phyloP scores from a whole-genome alignment of 2,888 invertebrate species.

The Salpingus planirostris region DNA sequence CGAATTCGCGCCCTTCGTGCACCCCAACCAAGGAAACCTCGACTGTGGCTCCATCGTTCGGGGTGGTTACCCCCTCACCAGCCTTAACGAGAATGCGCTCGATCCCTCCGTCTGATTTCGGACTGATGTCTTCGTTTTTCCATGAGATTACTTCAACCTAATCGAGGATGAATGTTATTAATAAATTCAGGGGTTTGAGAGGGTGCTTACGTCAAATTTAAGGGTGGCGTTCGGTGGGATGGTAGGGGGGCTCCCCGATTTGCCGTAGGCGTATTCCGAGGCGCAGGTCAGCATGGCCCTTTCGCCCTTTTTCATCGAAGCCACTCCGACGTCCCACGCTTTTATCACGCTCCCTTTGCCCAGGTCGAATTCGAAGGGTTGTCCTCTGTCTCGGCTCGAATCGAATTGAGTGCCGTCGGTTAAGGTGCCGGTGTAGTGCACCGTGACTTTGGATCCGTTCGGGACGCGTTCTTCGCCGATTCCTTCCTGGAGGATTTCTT shows the following conservation, averaged over 20 bases:
- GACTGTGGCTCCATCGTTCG: constrained; percentile 75
- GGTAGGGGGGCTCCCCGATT: constrained; percentile 70
- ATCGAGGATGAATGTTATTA: constrained; percentile 15
- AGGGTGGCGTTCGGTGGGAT: constrained; percentile 85
- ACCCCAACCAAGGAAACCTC: constrained; percentile 67
- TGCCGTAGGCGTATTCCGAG: constrained; percentile 87
- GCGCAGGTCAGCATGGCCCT: constrained; percentile 74
- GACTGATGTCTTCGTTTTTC: constrained; percentile 83
- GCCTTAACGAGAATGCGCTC: constrained; percentile 58
- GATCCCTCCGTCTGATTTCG: constrained; percentile 75
- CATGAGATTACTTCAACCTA: constrained; percentile 83
- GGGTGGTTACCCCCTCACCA: constrained; percentile 64
- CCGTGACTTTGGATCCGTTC: constrained; percentile 55
- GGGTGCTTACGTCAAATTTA: constrained; percentile 66
- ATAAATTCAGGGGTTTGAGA: too few relatives aligned
- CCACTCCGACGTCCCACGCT: constrained; percentile 91
- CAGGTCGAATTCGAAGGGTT: constrained; percentile 79
- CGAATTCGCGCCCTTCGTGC: constrained; percentile 60
- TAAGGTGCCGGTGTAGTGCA: constrained; percentile 84
- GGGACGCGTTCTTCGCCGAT: constrained; percentile 62
- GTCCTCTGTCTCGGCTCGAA: constrained; percentile 74
- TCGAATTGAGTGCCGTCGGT: constrained; percentile 86
- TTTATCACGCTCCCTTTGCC: constrained; percentile 82
- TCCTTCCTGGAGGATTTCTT: constrained; percentile 68
- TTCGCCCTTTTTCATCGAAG: constrained; percentile 89